Conservation (phyloP, 2,113 vertebrate species). For the Piliocolobus tephrosceles region DNA sequence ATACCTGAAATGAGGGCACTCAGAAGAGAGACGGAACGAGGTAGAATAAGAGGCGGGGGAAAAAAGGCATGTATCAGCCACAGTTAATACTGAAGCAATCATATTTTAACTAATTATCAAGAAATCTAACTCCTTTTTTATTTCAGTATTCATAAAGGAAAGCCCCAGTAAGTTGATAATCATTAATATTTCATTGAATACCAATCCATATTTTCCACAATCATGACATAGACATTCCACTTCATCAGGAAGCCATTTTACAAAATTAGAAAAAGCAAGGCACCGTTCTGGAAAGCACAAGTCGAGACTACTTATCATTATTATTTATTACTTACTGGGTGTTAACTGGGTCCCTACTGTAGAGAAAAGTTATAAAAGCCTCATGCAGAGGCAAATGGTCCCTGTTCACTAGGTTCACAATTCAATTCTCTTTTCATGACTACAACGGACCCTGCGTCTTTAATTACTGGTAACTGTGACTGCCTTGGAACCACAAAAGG, state of each 20-base stretch:
- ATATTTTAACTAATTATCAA: constrained; percentile 34
- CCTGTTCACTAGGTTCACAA: not conserved
- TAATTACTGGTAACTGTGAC: constrained; percentile 51
- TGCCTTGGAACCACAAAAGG: constrained; percentile 30
- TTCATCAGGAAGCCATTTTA: constrained; percentile 70
- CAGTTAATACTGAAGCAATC: not conserved
- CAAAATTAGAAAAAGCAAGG: constrained; percentile 67
- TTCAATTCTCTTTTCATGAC: not conserved
- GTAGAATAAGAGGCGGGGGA: not conserved
- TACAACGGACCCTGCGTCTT: not conserved
- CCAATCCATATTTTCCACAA: constrained; percentile 65
- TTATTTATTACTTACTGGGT: constrained; percentile 72
- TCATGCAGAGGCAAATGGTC: not conserved
- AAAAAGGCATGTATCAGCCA: not conserved
- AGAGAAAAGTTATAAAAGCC: not conserved
- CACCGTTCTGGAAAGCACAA: constrained; percentile 65
- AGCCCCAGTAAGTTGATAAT: constrained; percentile 56
- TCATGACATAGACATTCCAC: constrained; percentile 53
- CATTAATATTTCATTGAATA: constrained; percentile 74
- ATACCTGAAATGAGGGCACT: not conserved
- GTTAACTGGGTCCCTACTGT: constrained; percentile 3
- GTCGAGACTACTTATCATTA: constrained; percentile 56
- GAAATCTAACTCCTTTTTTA: constrained; percentile 41
- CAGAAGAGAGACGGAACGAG: not conserved
- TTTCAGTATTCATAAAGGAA: constrained; percentile 46